Base-by-base conservation (phyloP, 2,113 vertebrate species). In the Sylvilagus bachmani region DNA sequence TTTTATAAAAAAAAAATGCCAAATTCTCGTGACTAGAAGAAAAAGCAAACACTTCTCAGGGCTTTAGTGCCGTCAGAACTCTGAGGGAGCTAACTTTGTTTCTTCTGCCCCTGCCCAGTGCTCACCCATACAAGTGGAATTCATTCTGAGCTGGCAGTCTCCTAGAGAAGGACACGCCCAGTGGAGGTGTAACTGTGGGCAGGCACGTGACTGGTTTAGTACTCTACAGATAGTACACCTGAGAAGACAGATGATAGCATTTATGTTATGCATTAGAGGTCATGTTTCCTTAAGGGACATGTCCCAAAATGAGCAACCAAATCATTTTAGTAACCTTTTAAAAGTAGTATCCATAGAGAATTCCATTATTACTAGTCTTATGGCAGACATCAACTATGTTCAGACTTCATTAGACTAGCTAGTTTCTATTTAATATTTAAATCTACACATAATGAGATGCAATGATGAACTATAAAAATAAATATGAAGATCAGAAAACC, bases 351-450 rank as follows among this genome's bases (percentile, higher is more conserved):
- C 22, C 10, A 22, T 62, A 93, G 67, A 70, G 53, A 88, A 73
- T 44, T 36, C 78, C 85, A 38, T 58, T 92, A 70, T 64, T 67
- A 16, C 33, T 85, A 82, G 85, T 73, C 83, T 86, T 62, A 17
- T 7, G 77, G 67, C 51, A 73, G 49, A 80, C 55, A 24, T 64
- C 85, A 93, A 75, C 90, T 84, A 5, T 80, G 62, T 66, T 92
- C 71, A 93, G 88, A 64, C 81, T 73, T 66, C 70, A 87, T 67
- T 91, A 91, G 83, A 61, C 31, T 67, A 89, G 74, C 13, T 55
- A 93, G 84, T 67, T 91, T 93, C 89, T 95, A 24, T 31, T 90
- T 87, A 71, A 73, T 70, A 92, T 79, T 80, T 86, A 95, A 36
- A 69, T 89, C 79, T 94, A 73, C 33, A 94, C 38, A 61, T 79